Percentiles rank a stretch among this genome's conserved stretches.
Conservation (phyloP, 2,797 vertebrate species). For the Arrhamphus sclerolepis region DNA sequence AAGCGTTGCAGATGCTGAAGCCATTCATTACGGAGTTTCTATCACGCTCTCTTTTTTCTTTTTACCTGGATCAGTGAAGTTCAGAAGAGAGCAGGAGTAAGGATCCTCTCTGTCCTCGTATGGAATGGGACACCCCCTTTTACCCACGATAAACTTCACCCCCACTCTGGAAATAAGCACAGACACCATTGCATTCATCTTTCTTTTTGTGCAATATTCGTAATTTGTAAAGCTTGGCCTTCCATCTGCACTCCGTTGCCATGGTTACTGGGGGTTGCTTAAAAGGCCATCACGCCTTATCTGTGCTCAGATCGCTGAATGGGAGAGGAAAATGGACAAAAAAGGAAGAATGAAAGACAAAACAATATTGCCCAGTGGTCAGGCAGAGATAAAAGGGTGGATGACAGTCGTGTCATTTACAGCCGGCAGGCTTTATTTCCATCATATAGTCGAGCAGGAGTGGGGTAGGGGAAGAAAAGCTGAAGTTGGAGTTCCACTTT, state of each 20-base stretch:
- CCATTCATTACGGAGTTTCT: neutral
- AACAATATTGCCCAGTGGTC: constrained; percentile 51
- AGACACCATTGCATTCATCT: constrained; percentile 15
- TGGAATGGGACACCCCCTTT: constrained; percentile 88
- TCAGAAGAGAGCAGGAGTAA: constrained; percentile 93
- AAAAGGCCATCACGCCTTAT: constrained; percentile 71
- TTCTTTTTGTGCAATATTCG: neutral
- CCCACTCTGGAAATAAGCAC: constrained; percentile 82
- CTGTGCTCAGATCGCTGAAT: constrained; percentile 57
- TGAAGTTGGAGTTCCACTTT: constrained; percentile 29
- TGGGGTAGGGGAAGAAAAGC: neutral
- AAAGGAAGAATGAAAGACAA: constrained; percentile 36
- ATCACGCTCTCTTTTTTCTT: neutral
- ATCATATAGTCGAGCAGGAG: constrained; percentile 3
- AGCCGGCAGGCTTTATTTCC: constrained; percentile 43
- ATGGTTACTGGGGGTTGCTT: constrained; percentile 71
- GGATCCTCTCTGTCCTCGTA: constrained; percentile 93
- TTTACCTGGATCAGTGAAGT: constrained; percentile 90
- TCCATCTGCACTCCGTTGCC: constrained; percentile 63
- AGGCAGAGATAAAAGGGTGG: constrained; percentile 57
- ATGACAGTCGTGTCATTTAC: constrained; percentile 26
- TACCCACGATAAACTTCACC: constrained; percentile 95
- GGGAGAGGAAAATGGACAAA: constrained; percentile 56
- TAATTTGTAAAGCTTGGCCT: constrained; percentile 61
- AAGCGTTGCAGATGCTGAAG: neutral